These are phyloP conservation scores for Pseudopodoces humilis DNA, from an alignment of 2,113 vertebrate genomes.

Conservation along the genomic window DNA sequence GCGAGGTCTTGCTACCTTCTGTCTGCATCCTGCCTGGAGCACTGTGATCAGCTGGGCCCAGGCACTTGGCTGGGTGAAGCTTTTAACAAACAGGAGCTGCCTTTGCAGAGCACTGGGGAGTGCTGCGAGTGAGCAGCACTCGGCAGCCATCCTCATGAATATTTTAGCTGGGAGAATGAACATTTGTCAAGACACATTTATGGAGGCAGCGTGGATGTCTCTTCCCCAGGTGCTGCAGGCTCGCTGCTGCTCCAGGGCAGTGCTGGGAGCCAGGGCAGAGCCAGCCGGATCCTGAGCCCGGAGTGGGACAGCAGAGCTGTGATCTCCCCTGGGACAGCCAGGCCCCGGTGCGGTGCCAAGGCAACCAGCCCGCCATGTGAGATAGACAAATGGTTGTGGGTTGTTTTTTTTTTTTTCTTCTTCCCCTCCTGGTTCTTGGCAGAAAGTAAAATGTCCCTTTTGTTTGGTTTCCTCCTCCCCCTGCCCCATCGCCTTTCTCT, in stretches of 20 bases:
- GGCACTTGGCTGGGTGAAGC: neutral
- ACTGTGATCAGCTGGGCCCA: accelerated
- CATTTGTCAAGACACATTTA: conserved; percentile 37
- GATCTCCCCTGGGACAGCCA: neutral
- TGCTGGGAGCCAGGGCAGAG: neutral
- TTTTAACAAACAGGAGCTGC: neutral
- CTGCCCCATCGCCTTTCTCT: conserved; percentile 40
- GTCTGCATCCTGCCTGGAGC: accelerated
- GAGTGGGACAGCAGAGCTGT: neutral
- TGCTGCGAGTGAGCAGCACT: neutral
- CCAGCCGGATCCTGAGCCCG: neutral
- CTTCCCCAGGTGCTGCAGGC: neutral
- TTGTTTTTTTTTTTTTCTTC: neutral
- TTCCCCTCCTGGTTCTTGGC: conserved; percentile 58
- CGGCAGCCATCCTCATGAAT: conserved; percentile 14
- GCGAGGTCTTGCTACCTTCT: neutral
- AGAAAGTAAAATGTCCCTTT: conserved; percentile 67
- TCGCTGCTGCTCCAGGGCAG: neutral
- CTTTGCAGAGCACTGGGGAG: neutral
- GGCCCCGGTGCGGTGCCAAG: neutral
- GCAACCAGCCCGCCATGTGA: neutral
- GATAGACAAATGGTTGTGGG: conserved; percentile 42
- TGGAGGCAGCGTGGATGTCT: neutral
- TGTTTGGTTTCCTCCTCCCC: conserved; percentile 60
- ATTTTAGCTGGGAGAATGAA: conserved; percentile 29